Percentiles rank a stretch among this genome's conserved stretches.
Evolutionary conservation across 2,888 invertebrate species (phyloP).

Genomic region (Leptopilina myrica): DNA sequence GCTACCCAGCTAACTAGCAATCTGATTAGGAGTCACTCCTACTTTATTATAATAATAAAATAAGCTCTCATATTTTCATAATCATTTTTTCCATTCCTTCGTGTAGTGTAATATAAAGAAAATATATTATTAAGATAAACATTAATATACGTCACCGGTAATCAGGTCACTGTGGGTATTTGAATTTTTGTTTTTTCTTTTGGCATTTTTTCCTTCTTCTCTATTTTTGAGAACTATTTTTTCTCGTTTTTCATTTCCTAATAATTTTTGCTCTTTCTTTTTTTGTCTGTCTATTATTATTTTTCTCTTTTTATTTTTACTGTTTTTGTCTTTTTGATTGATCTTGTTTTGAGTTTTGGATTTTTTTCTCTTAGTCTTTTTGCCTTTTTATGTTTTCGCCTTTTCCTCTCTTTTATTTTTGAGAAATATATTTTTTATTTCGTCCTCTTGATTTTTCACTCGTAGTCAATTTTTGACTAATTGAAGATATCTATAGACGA

Average conservation of each 20-base stretch:
- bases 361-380: no score
- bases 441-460: not conserved
- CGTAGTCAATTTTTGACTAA: slow-evolving; percentile 16
- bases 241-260: no score
- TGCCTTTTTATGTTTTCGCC: no score
- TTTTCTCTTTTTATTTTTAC: no score
- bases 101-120: slow-evolving; percentile 26
- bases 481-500: not conserved
- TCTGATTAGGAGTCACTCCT: slow-evolving; percentile 41
- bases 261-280: no score
- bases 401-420: no score
- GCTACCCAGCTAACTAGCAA: slow-evolving; percentile 58
- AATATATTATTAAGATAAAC: slow-evolving; percentile 4
- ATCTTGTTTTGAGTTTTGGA: no score
- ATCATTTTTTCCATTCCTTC: slow-evolving; percentile 35
- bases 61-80: slow-evolving; percentile 31
- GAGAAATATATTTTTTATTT: no score
- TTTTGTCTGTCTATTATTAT: no score
- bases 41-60: not conserved
- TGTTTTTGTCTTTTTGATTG: not conserved
- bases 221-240: no score
- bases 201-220: no score
- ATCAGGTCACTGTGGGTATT: slow-evolving; percentile 23
- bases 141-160: slow-evolving; percentile 20
- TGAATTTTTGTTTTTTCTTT: not conserved